Conservation (phyloP, 1,140 invertebrate genomes). For the Temnothorax curvispinosus region DNA sequence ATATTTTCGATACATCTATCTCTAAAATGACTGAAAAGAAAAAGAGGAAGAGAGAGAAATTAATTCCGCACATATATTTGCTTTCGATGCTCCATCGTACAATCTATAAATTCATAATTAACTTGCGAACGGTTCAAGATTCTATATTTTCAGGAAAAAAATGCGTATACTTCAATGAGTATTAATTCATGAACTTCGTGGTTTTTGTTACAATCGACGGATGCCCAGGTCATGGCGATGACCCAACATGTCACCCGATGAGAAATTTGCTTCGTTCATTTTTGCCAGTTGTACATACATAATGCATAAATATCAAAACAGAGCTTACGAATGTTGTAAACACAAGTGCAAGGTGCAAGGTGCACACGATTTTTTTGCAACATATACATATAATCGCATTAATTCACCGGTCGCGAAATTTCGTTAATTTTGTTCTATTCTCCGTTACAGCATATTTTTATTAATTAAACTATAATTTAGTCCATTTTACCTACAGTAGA, state of each 20-base stretch:
- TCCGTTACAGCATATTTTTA: too few species aligned
- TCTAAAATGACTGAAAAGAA: too few species aligned
- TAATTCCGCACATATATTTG: too few species aligned
- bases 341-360: background rate
- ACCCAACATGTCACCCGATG: background rate
- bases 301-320: background rate
- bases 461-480: too few species aligned
- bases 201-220: background rate
- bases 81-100: too few species aligned
- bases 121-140: background rate
- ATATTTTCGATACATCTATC: too few species aligned
- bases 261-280: background rate
- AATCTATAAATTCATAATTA: background rate
- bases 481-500: too few species aligned
- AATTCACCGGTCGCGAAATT: background rate
- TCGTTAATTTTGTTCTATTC: too few species aligned
- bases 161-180: background rate
- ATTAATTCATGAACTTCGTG: background rate
- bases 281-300: background rate
- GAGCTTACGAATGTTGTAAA: background rate
- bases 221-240: background rate
- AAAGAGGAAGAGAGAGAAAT: too few species aligned
- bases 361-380: background rate
- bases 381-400: background rate
- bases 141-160: background rate